Evolutionary conservation across 2,797 vertebrate genomes (phyloP), one percentile per base, ranked within the genome.

Genomic region (Passerculus sandwichensis): DNA sequence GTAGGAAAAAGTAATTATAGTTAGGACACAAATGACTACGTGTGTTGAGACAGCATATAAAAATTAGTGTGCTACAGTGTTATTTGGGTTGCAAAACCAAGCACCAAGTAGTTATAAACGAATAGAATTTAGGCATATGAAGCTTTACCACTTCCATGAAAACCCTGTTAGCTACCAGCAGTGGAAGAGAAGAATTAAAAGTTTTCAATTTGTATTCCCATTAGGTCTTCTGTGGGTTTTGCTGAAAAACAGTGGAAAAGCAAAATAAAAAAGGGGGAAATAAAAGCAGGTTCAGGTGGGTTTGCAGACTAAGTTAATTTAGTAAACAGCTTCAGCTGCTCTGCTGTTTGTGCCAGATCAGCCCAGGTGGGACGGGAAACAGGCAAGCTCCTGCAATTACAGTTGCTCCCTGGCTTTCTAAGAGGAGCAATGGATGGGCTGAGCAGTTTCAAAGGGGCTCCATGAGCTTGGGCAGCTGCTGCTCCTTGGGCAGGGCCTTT

Each of bases 341-440:
- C 9, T 25, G 47, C 13, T 10, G 30, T 11, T 9, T 4, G 7
- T 8, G 4, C 42, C 6, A 1, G 3, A 19, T 1, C 3, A 4
- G 44, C 21, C 11, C 45, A 30, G 22, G 16, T 22, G 38, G 17
- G 36, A 72, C 10, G 17, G 40, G 18, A 32, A 65, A 16, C 1
- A 23, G 26, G 2, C 4, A 2, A 10, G 6, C 17, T 21, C 12
- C 26, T 4, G 0, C 36, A 5, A 10, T 34, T 7, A 1, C 15
- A 23, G 10, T 34, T 5, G 3, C 22, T 34, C n/a, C 5, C 13
- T 42, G 5, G 1, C 15, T 1, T 4, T 14, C 11, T 23, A 11
- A 38, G 5, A 26, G 34, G 57, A 26, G 57, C 56, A 8, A 2
- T 25, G 22, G 56, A 11, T 8, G 56, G 11, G 16, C 2, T 6